Conservation (phyloP, 2,888 invertebrate species). For the Eristalinus sepulchralis region DNA sequence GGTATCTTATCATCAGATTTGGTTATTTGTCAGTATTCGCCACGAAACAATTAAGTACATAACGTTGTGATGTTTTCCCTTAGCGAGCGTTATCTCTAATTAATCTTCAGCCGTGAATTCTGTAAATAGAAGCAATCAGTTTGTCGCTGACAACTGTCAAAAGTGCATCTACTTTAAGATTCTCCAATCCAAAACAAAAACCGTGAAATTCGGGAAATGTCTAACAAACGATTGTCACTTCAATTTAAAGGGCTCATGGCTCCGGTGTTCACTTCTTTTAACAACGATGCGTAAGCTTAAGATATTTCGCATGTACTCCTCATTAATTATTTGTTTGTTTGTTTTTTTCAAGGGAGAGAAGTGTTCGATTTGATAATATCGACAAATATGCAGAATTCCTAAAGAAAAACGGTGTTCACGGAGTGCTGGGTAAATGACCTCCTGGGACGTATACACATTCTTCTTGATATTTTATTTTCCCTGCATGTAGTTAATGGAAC, state of each 20-base stretch:
- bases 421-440: constrained; percentile 84
- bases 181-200: neutral
- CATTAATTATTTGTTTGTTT: neutral
- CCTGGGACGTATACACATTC: neutral
- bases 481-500: constrained; percentile 87
- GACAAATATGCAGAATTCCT: constrained; percentile 86
- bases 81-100: neutral
- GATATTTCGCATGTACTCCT: neutral
- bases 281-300: constrained; percentile 82
- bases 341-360: constrained; percentile 74
- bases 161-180: neutral
- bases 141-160: neutral
- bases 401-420: constrained; percentile 83
- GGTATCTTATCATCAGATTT: constrained; percentile 45
- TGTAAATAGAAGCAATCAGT: constrained; percentile 4
- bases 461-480: constrained; percentile 51
- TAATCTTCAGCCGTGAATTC: constrained; percentile 12
- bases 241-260: constrained; percentile 85
- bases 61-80: neutral
- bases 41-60: neutral
- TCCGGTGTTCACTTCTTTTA: constrained; percentile 87
- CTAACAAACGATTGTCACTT: constrained; percentile 23
- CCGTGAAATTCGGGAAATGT: neutral
- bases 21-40: constrained; percentile 4
- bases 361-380: constrained; percentile 83